Conservation (phyloP, 2,888 invertebrate species). For the Idaea dimidiata region DNA sequence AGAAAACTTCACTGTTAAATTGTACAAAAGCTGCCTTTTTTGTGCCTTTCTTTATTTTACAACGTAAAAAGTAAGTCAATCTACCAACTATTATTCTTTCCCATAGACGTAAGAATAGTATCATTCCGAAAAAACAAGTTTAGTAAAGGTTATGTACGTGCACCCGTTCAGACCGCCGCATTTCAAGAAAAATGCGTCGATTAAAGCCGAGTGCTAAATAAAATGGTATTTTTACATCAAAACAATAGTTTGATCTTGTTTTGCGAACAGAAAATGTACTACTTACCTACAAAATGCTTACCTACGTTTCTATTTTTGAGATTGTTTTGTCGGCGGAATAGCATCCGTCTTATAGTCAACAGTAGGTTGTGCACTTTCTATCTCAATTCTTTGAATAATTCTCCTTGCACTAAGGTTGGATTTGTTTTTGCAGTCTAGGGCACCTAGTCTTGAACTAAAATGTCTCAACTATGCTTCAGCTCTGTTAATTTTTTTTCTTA, state of each 20-base stretch:
- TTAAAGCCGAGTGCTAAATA: conserved; percentile 55
- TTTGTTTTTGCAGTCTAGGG: no score
- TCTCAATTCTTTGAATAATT: neutral
- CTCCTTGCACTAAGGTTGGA: neutral
- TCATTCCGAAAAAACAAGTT: neutral
- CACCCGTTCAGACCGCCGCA: conserved; percentile 64
- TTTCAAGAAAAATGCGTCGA: conserved; percentile 46
- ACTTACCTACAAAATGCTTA: conserved; percentile 5
- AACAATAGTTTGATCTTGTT: conserved; percentile 3
- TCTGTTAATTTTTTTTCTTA: no score
- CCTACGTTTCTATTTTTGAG: conserved; percentile 2
- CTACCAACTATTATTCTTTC: neutral
- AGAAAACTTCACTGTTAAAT: neutral
- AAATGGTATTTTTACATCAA: conserved; percentile 19
- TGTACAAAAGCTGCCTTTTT: neutral
- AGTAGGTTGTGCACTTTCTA: neutral
- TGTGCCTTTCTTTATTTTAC: neutral
- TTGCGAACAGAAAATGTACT: conserved; percentile 2
- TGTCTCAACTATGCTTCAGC: no score
- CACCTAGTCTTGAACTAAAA: no score
- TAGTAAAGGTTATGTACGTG: conserved; percentile 18
- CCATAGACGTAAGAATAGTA: no score
- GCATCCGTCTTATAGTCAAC: neutral
- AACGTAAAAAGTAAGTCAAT: neutral
- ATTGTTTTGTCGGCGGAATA: neutral